Evolutionary conservation across 2,113 vertebrate species (phyloP).

Genomic region (Vicugna pacos): DNA sequence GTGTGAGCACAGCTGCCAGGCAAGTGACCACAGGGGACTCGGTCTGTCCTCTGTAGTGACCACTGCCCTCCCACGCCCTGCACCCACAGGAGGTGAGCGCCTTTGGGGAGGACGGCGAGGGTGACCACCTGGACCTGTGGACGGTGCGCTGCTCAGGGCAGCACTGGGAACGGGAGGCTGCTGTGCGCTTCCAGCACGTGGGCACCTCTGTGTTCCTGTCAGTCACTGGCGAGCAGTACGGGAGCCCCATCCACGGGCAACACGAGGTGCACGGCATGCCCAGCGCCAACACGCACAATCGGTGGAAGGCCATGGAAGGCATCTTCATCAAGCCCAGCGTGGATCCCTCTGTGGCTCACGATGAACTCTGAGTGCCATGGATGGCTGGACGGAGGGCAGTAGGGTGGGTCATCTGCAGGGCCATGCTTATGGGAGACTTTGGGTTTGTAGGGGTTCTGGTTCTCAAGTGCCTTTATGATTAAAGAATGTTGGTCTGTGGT

Average conservation of each 20-base stretch:
- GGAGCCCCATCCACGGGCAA: constrained; percentile 96
- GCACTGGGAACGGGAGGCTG: constrained; percentile 94
- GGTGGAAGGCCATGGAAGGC: constrained; percentile 97
- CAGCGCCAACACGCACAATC: constrained; percentile 92
- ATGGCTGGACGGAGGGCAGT: neutral
- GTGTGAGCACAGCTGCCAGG: neutral
- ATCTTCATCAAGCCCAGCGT: constrained; percentile 95
- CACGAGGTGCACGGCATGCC: constrained; percentile 95
- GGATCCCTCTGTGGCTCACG: constrained; percentile 87
- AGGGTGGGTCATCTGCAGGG: neutral
- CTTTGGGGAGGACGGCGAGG: constrained; percentile 97
- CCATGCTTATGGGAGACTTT: constrained; percentile 36
- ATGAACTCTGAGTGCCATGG: constrained; percentile 91
- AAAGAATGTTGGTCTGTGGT: constrained; percentile 70
- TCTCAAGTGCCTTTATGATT: constrained; percentile 78
- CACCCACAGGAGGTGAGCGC: constrained; percentile 95
- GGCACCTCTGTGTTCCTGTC: constrained; percentile 95
- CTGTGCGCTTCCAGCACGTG: constrained; percentile 94
- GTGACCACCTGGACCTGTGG: constrained; percentile 97
- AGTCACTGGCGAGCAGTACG: constrained; percentile 96
- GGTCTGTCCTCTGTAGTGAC: neutral
- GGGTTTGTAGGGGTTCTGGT: constrained; percentile 47
- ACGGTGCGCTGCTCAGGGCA: constrained; percentile 92
- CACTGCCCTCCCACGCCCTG: neutral
- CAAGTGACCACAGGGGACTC: neutral